phyloP scores from a whole-genome alignment of 2,888 invertebrate genomes.

The Amiota mariae region DNA sequence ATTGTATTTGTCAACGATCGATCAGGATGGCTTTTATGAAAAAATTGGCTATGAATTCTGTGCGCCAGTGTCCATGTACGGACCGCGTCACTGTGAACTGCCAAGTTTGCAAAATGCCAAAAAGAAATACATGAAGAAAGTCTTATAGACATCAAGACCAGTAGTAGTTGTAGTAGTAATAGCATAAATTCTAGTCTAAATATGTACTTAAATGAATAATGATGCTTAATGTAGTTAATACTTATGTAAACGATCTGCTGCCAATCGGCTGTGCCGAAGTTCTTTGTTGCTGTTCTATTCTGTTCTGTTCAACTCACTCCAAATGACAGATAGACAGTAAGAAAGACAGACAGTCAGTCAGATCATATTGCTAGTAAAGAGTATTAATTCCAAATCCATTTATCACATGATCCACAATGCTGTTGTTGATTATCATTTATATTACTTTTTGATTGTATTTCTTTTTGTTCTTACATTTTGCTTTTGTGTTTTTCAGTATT shows the following conservation, averaged over 20 bases:
- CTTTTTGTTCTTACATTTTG: not conserved
- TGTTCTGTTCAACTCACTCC: not conserved
- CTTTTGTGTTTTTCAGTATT: slow-evolving; percentile 13
- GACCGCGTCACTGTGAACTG: slow-evolving; percentile 73
- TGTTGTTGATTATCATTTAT: slow-evolving; percentile 64
- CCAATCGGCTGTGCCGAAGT: slow-evolving; percentile 44
- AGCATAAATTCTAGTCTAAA: slow-evolving; percentile 56
- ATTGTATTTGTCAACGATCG: slow-evolving; percentile 82
- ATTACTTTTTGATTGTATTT: slow-evolving; percentile 52
- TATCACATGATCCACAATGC: slow-evolving; percentile 43
- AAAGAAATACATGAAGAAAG: slow-evolving; percentile 74
- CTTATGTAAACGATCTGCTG: slow-evolving; percentile 37
- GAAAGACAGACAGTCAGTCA: not conserved
- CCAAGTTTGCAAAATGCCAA: slow-evolving; percentile 70
- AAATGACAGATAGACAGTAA: not conserved
- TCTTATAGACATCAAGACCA: slow-evolving; percentile 68
- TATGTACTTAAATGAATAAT: slow-evolving; percentile 33
- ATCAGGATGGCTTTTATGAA: slow-evolving; percentile 83
- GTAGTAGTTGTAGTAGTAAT: slow-evolving; percentile 47
- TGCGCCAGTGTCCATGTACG: slow-evolving; percentile 82
- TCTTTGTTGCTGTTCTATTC: not conserved
- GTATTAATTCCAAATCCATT: slow-evolving; percentile 57
- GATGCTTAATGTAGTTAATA: slow-evolving; percentile 35
- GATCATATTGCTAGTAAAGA: slow-evolving; percentile 42
- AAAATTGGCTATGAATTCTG: slow-evolving; percentile 83